Evolutionary conservation across 2,113 vertebrate genomes (phyloP).

Genomic region (Oxyruncus cristatus): DNA sequence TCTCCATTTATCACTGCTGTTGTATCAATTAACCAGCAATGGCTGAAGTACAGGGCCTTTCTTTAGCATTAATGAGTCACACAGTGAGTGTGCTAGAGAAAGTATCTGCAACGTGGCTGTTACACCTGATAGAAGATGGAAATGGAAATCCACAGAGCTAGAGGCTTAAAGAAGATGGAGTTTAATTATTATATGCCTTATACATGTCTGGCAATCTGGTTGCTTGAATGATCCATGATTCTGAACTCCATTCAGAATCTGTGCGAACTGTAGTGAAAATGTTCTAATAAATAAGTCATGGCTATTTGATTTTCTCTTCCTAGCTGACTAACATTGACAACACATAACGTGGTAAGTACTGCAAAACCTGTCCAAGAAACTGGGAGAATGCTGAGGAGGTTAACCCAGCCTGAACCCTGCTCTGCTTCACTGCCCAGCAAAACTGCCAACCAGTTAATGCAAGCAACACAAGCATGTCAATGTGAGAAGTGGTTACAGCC

Average conservation of each 20-base stretch:
- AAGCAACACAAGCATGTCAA: not conserved
- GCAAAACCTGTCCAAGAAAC: not conserved
- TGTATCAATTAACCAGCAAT: not conserved
- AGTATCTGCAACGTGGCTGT: not conserved
- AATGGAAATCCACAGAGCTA: not conserved
- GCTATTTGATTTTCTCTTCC: conserved; percentile 28
- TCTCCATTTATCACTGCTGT: not conserved
- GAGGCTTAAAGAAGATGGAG: not conserved
- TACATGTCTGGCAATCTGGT: not conserved
- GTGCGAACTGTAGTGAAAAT: not conserved
- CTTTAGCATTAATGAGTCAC: not conserved
- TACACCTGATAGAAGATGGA: not conserved
- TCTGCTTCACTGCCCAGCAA: conserved; percentile 29
- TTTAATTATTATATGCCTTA: not conserved
- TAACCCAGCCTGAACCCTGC: not conserved
- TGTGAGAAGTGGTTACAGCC: not conserved
- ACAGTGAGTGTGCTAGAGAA: not conserved
- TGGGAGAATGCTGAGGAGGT: not conserved
- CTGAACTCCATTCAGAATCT: not conserved
- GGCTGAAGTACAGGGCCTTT: not conserved
- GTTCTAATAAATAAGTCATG: conserved; percentile 31
- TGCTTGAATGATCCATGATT: not conserved
- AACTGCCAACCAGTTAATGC: conserved; percentile 5
- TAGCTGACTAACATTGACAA: not conserved
- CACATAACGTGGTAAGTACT: not conserved